Evolutionary conservation across 1,140 invertebrate genomes (phyloP).

Genomic region (Neodiprion pinetum): DNA sequence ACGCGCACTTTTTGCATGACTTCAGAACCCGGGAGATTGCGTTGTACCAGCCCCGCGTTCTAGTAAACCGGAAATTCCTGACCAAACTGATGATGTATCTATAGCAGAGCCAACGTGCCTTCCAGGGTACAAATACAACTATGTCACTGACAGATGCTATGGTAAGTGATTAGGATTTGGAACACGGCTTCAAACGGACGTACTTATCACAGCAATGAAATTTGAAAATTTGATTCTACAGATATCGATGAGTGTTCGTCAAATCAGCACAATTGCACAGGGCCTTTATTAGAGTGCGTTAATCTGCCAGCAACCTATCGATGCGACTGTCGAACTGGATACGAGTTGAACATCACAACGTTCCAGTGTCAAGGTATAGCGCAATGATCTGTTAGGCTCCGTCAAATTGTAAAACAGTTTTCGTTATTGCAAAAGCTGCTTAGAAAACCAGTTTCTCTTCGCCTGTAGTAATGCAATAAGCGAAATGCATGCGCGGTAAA

Average conservation of each 20-base stretch:
- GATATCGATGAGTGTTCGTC: conserved; percentile 67
- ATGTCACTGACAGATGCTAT: conserved; percentile 66
- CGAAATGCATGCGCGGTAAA: too few relatives aligned
- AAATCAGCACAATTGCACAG: conserved; percentile 56
- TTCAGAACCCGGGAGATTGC: too few relatives aligned
- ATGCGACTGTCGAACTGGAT: conserved; percentile 66
- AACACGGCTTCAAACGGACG: neutral
- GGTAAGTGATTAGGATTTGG: conserved; percentile 55
- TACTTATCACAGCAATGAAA: neutral
- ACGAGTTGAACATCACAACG: conserved; percentile 1
- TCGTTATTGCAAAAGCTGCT: conserved; percentile 59
- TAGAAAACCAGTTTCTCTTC: too few relatives aligned
- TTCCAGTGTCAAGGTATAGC: conserved; percentile 37
- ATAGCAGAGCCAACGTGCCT: conserved; percentile 52
- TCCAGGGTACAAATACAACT: conserved; percentile 65
- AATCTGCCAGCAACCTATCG: conserved; percentile 46
- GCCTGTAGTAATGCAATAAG: too few relatives aligned
- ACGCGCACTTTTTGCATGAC: too few relatives aligned
- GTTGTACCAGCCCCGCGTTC: conserved; percentile 41
- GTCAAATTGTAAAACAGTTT: neutral
- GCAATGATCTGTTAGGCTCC: neutral
- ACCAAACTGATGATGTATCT: conserved; percentile 43
- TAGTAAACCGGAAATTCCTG: conserved; percentile 46
- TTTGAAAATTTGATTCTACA: neutral
- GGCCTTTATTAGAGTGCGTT: conserved; percentile 50